Conservation (phyloP, 2,797 vertebrate genomes). For the Etheostoma perlongum region DNA sequence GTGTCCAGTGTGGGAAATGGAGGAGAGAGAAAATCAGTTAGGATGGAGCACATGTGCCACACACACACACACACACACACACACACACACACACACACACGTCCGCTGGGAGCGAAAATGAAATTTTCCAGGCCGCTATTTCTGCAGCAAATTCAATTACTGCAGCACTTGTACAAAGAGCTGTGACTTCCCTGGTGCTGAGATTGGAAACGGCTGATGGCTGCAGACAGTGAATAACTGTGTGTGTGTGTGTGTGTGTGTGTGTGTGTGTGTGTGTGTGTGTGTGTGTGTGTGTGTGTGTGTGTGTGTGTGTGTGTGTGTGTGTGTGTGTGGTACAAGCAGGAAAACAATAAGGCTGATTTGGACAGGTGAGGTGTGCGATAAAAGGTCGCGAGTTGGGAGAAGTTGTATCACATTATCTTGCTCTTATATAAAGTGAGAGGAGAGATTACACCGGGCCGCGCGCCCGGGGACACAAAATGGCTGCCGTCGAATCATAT, state of each 20-base stretch:
- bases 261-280: too few species aligned
- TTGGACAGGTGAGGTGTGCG: conserved; percentile 73
- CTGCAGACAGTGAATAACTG: conserved; percentile 95
- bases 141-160: conserved; percentile 99
- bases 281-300: too few species aligned
- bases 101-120: conserved; percentile 89
- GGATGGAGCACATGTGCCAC: too few species aligned
- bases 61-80: background rate
- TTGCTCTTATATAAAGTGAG: conserved; percentile 65
- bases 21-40: conserved; percentile 73
- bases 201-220: conserved; percentile 95
- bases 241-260: too few species aligned
- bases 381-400: conserved; percentile 68
- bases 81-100: conserved; percentile 29
- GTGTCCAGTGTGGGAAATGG: conserved; percentile 53
- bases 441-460: conserved; percentile 45
- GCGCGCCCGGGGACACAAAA: conserved; percentile 53
- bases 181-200: conserved; percentile 95
- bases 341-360: conserved; percentile 73
- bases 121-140: conserved; percentile 98
- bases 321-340: conserved; percentile 54
- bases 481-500: conserved; percentile 44
- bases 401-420: conserved; percentile 71
- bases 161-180: conserved; percentile 95
- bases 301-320: conserved; percentile 11